These are phyloP conservation scores for Labeo rohita DNA, from an alignment of 2,113 vertebrate species.

Conservation along the genomic window DNA sequence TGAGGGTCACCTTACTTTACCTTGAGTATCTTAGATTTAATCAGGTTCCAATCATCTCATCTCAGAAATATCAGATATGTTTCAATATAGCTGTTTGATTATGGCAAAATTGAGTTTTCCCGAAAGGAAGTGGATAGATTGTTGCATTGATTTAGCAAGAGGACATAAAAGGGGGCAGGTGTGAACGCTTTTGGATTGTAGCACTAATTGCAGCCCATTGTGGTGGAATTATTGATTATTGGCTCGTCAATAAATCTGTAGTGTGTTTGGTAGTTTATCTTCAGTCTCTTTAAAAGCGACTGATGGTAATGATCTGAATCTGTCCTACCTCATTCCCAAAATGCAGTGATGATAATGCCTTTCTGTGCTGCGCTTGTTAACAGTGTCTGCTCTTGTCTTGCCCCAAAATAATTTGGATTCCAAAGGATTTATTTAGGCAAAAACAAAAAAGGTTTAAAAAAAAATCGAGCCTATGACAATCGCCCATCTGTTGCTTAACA, in stretches of 20 bases:
- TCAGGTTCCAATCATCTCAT: not conserved
- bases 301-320: not conserved
- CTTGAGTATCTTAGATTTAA: not conserved
- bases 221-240: conserved; percentile 11
- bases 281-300: not conserved
- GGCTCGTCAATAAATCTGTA: conserved; percentile 5
- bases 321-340: not conserved
- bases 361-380: not conserved
- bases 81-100: not conserved
- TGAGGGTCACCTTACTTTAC: not conserved
- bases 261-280: conserved; percentile 1
- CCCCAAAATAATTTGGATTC: not conserved
- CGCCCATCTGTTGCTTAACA: not conserved
- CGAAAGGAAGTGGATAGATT: not conserved
- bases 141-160: conserved; percentile 3
- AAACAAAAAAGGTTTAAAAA: not conserved
- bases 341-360: not conserved
- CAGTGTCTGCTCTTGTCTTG: not conserved
- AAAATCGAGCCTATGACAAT: not conserved
- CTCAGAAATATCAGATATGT: not conserved
- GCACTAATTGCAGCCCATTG: not conserved
- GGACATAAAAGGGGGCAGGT: not conserved
- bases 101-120: not conserved
- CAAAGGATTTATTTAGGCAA: not conserved
- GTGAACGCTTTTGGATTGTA: not conserved